Base-by-base conservation (phyloP, 2,113 vertebrate genomes). In the Cavia porcellus region DNA sequence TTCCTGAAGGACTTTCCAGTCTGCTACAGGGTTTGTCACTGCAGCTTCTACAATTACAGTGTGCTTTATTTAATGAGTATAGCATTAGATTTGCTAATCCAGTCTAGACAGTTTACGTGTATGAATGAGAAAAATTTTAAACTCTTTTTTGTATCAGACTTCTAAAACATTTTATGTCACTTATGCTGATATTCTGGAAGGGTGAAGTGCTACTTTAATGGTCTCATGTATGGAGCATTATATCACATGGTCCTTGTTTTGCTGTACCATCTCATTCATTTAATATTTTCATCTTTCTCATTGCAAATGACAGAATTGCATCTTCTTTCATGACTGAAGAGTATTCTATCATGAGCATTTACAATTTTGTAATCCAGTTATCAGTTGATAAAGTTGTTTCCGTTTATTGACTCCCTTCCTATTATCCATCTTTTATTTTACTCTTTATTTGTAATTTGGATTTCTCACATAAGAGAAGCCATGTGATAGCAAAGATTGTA, bases 1-100 rank as follows among this genome's bases (percentile, higher is more conserved):
- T n/a, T 82, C 89, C 62, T 95, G 80, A 95, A 96, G 42, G 62
- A 83, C 64, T 92, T 97, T 86, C 55, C 1, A 86, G 59, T 62
- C 82, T 93, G 45, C 25, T 32, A 10, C 59, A 95, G 11, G 12
- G 7, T 47, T 95, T 19, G 72, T 45, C 45, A 84, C 17, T 70
- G 38, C 13, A 86, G 15, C 4, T 57, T 80, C 52, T 62, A 28
- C 38, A 35, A 86, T 38, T 57, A 22, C 42, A 81, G 35, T 81
- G 11, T 42, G 77, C 5, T 77, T 74, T n/a, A 81, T 94, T 90
- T 94, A 66, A 50, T 72, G 11, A 92, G 38, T 35, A 70, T 1
- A 68, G 2, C 42, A 80, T 38, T 80, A 61, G 30, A 66, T 89
- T 87, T 84, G 3, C 50, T 81, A 85, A 68, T 93, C 52, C 8